Evolutionary conservation across 2,113 vertebrate species (phyloP).

Genomic region (Cochlearius cochlearius): DNA sequence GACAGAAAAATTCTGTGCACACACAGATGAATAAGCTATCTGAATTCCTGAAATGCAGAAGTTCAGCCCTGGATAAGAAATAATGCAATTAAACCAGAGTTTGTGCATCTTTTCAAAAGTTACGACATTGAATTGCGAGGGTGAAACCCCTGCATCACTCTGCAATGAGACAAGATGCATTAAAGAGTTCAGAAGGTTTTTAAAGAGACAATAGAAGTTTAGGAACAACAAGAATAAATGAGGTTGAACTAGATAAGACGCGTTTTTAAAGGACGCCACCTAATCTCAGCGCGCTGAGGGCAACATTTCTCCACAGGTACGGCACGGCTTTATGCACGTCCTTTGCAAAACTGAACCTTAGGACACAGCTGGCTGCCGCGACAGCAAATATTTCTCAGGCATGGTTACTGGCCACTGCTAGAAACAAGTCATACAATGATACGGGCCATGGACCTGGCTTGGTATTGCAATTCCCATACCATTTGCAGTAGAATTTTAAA

Average conservation of each 20-base stretch:
- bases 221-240: background rate
- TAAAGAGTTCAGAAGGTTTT: background rate
- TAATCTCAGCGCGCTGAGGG: background rate
- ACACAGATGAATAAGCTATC: background rate
- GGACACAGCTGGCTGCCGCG: background rate
- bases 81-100: background rate
- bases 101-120: background rate
- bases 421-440: background rate
- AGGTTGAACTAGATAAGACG: background rate
- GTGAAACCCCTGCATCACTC: background rate
- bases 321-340: background rate
- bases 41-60: background rate
- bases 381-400: background rate
- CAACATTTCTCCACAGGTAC: background rate
- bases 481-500: background rate
- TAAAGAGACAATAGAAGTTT: background rate
- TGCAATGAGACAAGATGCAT: background rate
- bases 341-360: background rate
- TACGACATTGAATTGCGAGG: background rate
- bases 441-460: background rate
- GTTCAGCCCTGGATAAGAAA: background rate
- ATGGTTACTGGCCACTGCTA: background rate
- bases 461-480: background rate
- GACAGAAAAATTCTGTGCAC: background rate
- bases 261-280: background rate